Evolutionary conservation across 2,888 invertebrate species (phyloP).

Genomic region (Melitaea athalia): DNA sequence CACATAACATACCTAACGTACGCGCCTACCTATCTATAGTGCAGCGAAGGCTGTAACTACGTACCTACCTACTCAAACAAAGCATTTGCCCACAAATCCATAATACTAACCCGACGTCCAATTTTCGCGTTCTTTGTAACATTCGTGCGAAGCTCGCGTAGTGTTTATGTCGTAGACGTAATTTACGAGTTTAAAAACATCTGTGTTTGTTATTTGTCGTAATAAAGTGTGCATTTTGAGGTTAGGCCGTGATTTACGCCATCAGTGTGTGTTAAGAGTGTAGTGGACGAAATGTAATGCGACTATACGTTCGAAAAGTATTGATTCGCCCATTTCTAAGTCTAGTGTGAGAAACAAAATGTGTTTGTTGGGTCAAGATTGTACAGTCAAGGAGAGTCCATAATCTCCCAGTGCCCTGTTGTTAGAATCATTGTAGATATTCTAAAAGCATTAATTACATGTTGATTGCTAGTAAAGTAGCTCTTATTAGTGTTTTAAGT

Average conservation of each 20-base stretch:
- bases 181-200: slow-evolving; percentile 65
- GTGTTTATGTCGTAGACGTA: slow-evolving; percentile 63
- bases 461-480: slow-evolving; percentile 48
- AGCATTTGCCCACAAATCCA: slow-evolving; percentile 76
- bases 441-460: slow-evolving; percentile 43
- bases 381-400: slow-evolving; percentile 42
- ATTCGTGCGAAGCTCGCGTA: slow-evolving; percentile 56
- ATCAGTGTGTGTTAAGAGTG: slow-evolving; percentile 46
- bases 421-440: slow-evolving; percentile 29
- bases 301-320: slow-evolving; percentile 24
- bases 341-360: slow-evolving; percentile 51
- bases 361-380: slow-evolving; percentile 51
- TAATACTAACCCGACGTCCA: slow-evolving; percentile 60
- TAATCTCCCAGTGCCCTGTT: slow-evolving; percentile 23
- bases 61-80: slow-evolving; percentile 78
- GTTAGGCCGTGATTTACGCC: slow-evolving; percentile 70
- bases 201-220: slow-evolving; percentile 68
- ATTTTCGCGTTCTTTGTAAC: slow-evolving; percentile 65
- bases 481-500: slow-evolving; percentile 41
- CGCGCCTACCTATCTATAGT: slow-evolving; percentile 68
- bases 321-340: slow-evolving; percentile 42
- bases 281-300: slow-evolving; percentile 37
- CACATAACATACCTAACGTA: slow-evolving; percentile 63
- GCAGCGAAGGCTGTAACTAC: slow-evolving; percentile 76
- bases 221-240: slow-evolving; percentile 73